Base-by-base conservation (phyloP, 2,888 invertebrate species). In the Philopedon plagiatum region DNA sequence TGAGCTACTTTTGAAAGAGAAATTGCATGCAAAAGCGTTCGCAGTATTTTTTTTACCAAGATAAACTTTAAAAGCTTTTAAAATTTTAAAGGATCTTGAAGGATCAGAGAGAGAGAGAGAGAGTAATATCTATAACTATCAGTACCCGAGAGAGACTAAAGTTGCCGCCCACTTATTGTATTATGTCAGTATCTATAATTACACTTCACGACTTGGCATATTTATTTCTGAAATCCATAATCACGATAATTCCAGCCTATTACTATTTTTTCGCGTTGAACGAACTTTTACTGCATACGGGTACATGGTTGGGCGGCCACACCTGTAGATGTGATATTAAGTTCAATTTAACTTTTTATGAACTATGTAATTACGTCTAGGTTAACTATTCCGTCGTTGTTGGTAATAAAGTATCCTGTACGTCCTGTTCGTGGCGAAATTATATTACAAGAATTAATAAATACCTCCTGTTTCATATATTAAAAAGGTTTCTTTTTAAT, bases 221-320 rank as follows among this genome's bases (percentile, higher is more conserved):
- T 46, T 46, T 46, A 46, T 46, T 4, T 5, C n/a, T 41, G 41
- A 58, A 58, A 58, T 19, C 37, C 13, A 7, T 44, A 29, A 60
- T 60, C 41, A 60, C 44, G 44, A 60, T 60, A 60, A 60, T 60
- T 58, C 19, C 26, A 60, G 4, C 60, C 26, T 41, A 44, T 60
- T 60, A 60, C 15, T 15, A 41, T 60, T 44, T 60, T 44, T 21
- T 58, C 5, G 8, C 7, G 3, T 56, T 37, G 19, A 37, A 37
- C 58, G n/a, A 39, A 60, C 39, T 60, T 60, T 60, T 39, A n/a
- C 60, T 44, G 13, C 23, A 60, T 60, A 44, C 60, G 41, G 60
- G 46, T 23, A 46, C 23, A 23, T 11, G 18, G 11, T 15, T 5
- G 4, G 26, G 29, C 15, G 7, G 41, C 41, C 60, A 60, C 60